These are phyloP conservation scores for Hybognathus amarus DNA, from an alignment of 2,797 vertebrate genomes.

Conservation along the genomic window DNA sequence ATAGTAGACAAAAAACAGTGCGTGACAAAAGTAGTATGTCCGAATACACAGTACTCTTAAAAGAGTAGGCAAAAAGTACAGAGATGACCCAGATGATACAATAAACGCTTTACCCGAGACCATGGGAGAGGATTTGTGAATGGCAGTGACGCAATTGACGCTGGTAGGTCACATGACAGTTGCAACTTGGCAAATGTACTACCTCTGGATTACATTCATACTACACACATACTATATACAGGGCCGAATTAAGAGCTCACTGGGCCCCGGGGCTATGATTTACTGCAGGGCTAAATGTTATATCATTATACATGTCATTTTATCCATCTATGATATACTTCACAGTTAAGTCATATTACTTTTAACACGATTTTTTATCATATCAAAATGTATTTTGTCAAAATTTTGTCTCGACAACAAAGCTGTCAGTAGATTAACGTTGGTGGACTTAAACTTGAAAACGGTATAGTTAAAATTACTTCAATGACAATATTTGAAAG, in stretches of 20 bases:
- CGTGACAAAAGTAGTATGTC: not conserved
- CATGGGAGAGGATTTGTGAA: not conserved
- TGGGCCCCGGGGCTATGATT: too few relatives aligned
- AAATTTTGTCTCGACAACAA: too few relatives aligned
- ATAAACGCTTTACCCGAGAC: not conserved
- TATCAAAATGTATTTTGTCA: too few relatives aligned
- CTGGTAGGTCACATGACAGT: not conserved
- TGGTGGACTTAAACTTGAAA: too few relatives aligned
- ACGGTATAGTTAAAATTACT: too few relatives aligned
- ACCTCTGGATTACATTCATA: not conserved
- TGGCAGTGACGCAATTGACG: not conserved
- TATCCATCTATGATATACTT: too few relatives aligned
- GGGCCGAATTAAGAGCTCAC: too few relatives aligned
- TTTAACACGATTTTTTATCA: fast-evolving
- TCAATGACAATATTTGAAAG: too few relatives aligned
- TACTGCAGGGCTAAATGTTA: too few relatives aligned
- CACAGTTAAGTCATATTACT: fast-evolving
- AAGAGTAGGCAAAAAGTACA: not conserved
- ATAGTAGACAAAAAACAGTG: not conserved
- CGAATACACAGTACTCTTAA: not conserved
- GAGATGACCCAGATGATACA: not conserved
- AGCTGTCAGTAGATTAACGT: too few relatives aligned
- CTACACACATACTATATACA: not conserved
- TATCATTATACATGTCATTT: too few relatives aligned
- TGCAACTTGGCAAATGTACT: not conserved